Evolutionary conservation across 1,140 invertebrate genomes (phyloP), one percentile per base, ranked within the genome.

Genomic region (Ceratosolen fusciceps): DNA sequence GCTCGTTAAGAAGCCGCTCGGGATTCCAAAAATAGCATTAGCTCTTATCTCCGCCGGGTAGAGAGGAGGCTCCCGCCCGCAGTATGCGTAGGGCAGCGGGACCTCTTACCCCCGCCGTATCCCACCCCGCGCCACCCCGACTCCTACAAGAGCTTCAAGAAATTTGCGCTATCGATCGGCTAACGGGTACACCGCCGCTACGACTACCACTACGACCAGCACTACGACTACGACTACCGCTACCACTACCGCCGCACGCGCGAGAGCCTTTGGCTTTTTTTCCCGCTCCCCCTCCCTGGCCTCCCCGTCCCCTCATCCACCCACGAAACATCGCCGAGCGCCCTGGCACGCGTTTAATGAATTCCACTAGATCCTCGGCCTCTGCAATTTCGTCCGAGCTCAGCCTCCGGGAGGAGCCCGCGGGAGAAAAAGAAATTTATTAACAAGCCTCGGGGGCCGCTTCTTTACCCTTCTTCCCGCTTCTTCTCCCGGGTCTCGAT

Each of bases 111-210:
- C 75, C 39, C 71, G 62, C 60, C 68, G 49, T 62, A n/a, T n/a
- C n/a, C n/a, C n/a, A n/a, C n/a, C n/a, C n/a, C n/a, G n/a, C n/a
- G n/a, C n/a, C n/a, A n/a, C n/a, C n/a, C n/a, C n/a, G n/a, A n/a
- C n/a, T n/a, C n/a, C n/a, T 78, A 29, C 31, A 29, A 47, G 54
- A 52, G 43, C 56, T 79, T 68, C 52, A 73, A 73, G 77, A 73
- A 72, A 73, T 73, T 73, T 71, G 56, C 47, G n/a, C 56, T 73
- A 73, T 79, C 56, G 56, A 79, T 65, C 58, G 31, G 16, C 21
- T n/a, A 65, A 8, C 16, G 58, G n/a, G 29, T 62, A 34, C 16
- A 52, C 37, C 2, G 19, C n/a, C n/a, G 16, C 7, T 12, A 60
- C 16, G 26, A n/a, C n/a, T n/a, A n/a, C n/a, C n/a, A n/a, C n/a